Conservation (phyloP, 2,113 vertebrate genomes). For the Mobula birostris region DNA sequence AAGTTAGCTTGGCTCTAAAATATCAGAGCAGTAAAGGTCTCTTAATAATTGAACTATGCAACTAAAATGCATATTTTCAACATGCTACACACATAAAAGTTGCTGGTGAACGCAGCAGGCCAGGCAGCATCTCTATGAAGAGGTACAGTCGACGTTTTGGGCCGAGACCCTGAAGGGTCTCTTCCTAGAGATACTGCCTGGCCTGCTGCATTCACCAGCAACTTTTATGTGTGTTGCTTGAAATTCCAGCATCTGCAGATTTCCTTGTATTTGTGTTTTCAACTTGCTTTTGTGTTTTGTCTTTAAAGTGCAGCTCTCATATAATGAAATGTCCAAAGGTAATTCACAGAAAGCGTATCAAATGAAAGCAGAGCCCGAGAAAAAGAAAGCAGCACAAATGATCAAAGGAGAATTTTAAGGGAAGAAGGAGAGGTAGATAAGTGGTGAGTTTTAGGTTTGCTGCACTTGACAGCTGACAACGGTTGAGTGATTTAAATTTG, state of each 20-base stretch:
- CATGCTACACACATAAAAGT: too few relatives aligned
- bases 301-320: too few relatives aligned
- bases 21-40: not conserved
- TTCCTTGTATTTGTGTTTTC: not conserved
- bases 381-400: not conserved
- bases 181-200: too few relatives aligned
- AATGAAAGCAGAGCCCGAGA: not conserved
- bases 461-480: not conserved
- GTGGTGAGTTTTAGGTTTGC: not conserved
- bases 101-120: too few relatives aligned
- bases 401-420: not conserved
- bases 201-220: too few relatives aligned
- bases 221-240: too few relatives aligned
- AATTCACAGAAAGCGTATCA: not conserved
- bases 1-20: not conserved
- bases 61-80: not conserved
- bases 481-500: not conserved
- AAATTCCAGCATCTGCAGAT: too few relatives aligned
- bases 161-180: too few relatives aligned
- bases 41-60: not conserved
- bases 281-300: not conserved
- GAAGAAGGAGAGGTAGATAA: not conserved
- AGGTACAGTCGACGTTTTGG: too few relatives aligned
- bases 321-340: not conserved
- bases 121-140: too few relatives aligned